phyloP scores from a whole-genome alignment of 2,797 vertebrate species.

The Champsocephalus esox region DNA sequence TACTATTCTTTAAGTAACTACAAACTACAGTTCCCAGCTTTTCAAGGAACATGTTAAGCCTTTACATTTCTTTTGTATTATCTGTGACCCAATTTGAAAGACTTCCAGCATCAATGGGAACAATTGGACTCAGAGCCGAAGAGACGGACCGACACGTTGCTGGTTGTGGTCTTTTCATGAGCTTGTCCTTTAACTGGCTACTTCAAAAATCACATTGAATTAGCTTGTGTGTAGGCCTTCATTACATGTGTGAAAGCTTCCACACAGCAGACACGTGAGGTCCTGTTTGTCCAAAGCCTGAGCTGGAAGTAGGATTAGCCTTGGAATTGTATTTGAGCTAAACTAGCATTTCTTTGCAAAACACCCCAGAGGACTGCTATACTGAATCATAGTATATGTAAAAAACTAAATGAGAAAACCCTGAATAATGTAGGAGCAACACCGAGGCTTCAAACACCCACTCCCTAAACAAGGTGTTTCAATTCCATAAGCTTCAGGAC shows the following conservation, averaged over 20 bases:
- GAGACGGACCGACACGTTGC: conserved; percentile 15
- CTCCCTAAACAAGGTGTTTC: conserved; percentile 55
- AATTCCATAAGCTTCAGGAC: conserved; percentile 53
- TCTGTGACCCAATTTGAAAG: conserved; percentile 32
- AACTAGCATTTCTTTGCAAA: conserved; percentile 26
- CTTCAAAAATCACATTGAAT: conserved; percentile 6
- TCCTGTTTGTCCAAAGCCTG: conserved; percentile 4
- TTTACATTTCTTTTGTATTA: background rate
- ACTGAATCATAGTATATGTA: conserved; percentile 4
- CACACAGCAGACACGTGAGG: background rate
- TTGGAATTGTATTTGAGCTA: conserved; percentile 10
- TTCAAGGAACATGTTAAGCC: conserved; percentile 22
- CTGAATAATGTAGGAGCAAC: conserved; percentile 40
- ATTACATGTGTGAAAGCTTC: background rate
- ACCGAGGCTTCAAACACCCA: conserved; percentile 37
- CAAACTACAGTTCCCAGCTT: background rate
- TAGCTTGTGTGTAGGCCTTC: background rate
- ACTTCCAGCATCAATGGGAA: conserved; percentile 12
- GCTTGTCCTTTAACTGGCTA: conserved; percentile 9
- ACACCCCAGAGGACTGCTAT: conserved; percentile 3
- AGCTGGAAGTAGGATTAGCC: background rate
- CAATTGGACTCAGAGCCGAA: conserved; percentile 1
- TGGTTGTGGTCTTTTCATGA: conserved; percentile 31
- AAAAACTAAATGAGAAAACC: conserved; percentile 35
- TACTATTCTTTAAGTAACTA: background rate